These are phyloP conservation scores for Hormaphis cornu DNA, from an alignment of 1,140 invertebrate genomes.

Conservation along the genomic window DNA sequence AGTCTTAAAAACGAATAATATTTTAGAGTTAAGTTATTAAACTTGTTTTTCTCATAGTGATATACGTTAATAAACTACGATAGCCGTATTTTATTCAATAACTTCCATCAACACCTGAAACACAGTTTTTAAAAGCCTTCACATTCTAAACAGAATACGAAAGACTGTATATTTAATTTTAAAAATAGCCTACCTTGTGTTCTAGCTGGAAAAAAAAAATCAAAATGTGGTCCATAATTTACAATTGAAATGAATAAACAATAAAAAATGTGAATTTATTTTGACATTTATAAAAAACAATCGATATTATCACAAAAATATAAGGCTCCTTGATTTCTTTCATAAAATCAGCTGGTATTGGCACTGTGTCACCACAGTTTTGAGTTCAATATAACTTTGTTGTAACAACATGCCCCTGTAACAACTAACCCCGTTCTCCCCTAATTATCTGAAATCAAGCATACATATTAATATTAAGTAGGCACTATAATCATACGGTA, in stretches of 20 bases:
- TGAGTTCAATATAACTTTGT: background rate
- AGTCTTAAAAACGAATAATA: background rate
- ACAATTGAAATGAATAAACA: background rate
- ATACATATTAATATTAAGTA: too few relatives aligned
- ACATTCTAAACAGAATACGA: background rate
- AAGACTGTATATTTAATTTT: background rate
- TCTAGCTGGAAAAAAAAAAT: background rate
- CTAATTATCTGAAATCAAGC: too few relatives aligned
- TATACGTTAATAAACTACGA: too few relatives aligned
- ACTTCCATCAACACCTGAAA: too few relatives aligned
- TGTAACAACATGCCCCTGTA: slow-evolving; percentile 3
- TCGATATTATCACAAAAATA: background rate
- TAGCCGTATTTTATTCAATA: too few relatives aligned
- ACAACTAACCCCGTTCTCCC: background rate
- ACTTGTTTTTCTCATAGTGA: too few relatives aligned
- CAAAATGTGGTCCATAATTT: background rate
- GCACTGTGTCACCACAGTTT: background rate
- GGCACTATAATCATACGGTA: too few relatives aligned
- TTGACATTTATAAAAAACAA: background rate
- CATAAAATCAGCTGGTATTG: background rate
- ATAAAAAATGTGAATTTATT: background rate
- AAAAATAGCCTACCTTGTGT: background rate
- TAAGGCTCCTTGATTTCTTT: background rate
- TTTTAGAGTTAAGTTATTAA: too few relatives aligned
- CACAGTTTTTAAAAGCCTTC: too few relatives aligned